These are phyloP conservation scores for Cordilura impudica DNA, from an alignment of 2,888 invertebrate genomes.

Conservation along the genomic window DNA sequence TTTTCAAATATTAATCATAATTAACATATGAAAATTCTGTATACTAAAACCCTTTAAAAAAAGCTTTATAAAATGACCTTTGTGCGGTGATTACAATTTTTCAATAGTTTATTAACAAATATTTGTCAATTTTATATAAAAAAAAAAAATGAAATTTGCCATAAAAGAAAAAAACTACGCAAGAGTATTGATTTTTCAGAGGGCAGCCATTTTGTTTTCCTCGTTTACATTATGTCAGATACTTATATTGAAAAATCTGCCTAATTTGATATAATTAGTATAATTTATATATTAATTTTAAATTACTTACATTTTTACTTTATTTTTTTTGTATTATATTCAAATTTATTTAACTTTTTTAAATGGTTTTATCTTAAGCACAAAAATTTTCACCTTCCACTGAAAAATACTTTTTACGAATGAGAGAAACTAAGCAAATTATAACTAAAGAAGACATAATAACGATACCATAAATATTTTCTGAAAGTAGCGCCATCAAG, in stretches of 20 bases:
- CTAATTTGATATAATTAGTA: neutral
- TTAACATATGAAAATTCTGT: neutral
- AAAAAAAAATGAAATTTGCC: neutral
- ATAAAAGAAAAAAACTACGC: neutral
- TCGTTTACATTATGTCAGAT: neutral
- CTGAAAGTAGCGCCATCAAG: neutral
- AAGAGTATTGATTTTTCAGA: constrained; percentile 50
- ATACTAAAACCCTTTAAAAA: neutral
- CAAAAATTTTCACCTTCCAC: neutral
- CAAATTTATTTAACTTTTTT: constrained; percentile 11
- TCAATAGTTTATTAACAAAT: neutral
- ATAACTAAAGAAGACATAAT: too few relatives aligned
- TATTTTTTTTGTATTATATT: neutral
- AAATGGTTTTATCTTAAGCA: neutral
- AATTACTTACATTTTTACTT: constrained; percentile 38
- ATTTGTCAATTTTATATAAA: neutral
- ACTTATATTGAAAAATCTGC: neutral
- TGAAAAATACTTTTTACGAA: constrained; percentile 32
- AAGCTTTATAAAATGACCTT: neutral
- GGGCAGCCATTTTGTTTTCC: constrained; percentile 59
- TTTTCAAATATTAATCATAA: too few relatives aligned
- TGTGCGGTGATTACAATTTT: neutral
- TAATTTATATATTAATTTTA: neutral
- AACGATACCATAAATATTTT: neutral
- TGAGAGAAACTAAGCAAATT: neutral